phyloP scores from a whole-genome alignment of 2,113 vertebrate species.

The Myiopsitta monachus region DNA sequence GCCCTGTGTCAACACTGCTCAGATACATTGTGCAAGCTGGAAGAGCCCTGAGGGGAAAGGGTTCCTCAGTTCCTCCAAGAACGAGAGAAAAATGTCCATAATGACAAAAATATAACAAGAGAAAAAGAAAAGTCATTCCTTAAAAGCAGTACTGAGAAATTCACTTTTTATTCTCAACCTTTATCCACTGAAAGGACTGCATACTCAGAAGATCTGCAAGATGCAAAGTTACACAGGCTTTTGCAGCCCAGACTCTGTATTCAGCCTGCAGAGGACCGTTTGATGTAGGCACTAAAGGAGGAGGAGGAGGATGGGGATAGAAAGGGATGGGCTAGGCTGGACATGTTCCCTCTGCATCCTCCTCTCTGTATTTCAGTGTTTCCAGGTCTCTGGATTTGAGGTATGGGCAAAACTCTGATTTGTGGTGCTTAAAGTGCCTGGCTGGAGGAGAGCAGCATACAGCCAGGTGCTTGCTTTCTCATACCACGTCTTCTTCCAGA shows the following conservation, averaged over 20 bases:
- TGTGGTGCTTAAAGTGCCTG: background rate
- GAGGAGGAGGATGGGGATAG: background rate
- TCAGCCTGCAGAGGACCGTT: background rate
- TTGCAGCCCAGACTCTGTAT: background rate
- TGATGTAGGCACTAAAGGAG: background rate
- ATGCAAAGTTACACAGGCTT: background rate
- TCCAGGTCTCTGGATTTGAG: background rate
- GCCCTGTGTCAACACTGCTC: background rate
- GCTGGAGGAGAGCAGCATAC: background rate
- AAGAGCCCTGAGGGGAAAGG: background rate
- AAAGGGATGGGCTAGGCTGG: background rate
- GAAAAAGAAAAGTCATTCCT: background rate
- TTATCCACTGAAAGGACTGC: background rate
- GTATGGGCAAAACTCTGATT: background rate
- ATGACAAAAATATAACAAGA: background rate
- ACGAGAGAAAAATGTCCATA: background rate
- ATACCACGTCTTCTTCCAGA: background rate
- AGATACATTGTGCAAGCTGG: background rate
- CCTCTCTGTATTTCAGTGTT: background rate
- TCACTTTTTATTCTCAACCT: background rate
- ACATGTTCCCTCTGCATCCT: background rate
- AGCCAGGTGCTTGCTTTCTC: background rate
- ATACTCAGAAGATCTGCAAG: background rate
- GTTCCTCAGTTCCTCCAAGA: background rate
- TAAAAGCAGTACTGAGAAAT: background rate